These are phyloP conservation scores for Drosophila lacicola DNA, from an alignment of 2,888 invertebrate genomes.

Conservation along the genomic window DNA sequence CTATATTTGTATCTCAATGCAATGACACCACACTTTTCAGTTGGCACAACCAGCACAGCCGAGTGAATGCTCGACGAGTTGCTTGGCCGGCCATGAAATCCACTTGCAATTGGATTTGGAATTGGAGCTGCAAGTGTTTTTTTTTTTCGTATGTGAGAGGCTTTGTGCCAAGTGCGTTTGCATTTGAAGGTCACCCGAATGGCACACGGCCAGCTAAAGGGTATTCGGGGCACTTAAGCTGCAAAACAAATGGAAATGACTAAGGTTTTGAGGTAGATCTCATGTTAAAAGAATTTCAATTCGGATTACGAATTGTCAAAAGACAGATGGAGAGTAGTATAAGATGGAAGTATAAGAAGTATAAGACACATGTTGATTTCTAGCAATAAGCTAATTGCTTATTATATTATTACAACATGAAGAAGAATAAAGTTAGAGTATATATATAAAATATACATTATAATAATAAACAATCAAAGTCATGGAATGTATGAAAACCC, in stretches of 20 bases:
- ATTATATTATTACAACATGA: too few relatives aligned
- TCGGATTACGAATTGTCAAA: too few relatives aligned
- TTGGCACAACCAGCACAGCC: conserved; percentile 22
- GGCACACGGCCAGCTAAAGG: conserved; percentile 51
- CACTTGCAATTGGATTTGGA: conserved; percentile 68
- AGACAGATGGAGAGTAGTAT: too few relatives aligned
- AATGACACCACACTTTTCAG: conserved; percentile 70
- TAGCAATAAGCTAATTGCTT: too few relatives aligned
- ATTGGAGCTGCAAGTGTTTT: conserved; percentile 50
- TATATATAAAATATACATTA: too few relatives aligned
- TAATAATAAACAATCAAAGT: too few relatives aligned
- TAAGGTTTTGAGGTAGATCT: neutral
- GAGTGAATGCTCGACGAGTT: conserved; percentile 70
- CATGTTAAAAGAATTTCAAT: too few relatives aligned
- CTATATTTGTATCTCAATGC: conserved; percentile 51
- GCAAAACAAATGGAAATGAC: neutral
- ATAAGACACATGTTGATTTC: too few relatives aligned
- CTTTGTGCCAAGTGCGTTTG: conserved; percentile 48
- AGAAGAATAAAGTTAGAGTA: too few relatives aligned
- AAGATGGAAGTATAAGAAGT: too few relatives aligned
- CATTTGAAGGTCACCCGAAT: conserved; percentile 73
- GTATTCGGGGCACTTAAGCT: neutral
- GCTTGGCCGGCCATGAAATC: conserved; percentile 77
- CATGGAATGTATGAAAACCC: too few relatives aligned
- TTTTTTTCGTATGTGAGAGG: conserved; percentile 33